phyloP scores from a whole-genome alignment of 1,140 invertebrate species.

The Lethrus apterus region DNA sequence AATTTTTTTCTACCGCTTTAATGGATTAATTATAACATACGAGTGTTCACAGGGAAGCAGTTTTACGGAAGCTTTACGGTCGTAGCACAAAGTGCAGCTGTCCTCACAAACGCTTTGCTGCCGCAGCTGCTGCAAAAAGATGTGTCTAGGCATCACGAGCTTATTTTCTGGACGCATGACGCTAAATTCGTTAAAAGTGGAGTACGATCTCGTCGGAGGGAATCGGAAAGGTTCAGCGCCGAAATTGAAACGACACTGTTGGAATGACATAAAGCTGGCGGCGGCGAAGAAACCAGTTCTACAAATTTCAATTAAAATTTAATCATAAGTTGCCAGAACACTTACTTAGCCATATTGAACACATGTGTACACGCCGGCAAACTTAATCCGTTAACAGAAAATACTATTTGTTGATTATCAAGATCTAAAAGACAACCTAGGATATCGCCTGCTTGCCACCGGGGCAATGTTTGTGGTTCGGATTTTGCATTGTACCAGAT shows the following conservation, averaged over 20 bases:
- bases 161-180: constrained; percentile 63
- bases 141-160: constrained; percentile 62
- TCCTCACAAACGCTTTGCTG: constrained; percentile 74
- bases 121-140: constrained; percentile 65
- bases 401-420: constrained; percentile 63
- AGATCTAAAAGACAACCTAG: constrained; percentile 78
- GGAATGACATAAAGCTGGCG: constrained; percentile 93
- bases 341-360: constrained; percentile 71
- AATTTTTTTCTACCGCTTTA: background rate
- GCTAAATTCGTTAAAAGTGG: constrained; percentile 72
- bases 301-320: constrained; percentile 30
- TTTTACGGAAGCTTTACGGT: constrained; percentile 64
- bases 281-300: constrained; percentile 87
- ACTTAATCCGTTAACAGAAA: constrained; percentile 75
- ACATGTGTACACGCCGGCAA: constrained; percentile 63
- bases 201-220: constrained; percentile 52
- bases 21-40: constrained; percentile 43
- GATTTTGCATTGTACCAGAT: constrained; percentile 85
- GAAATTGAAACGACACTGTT: constrained; percentile 92
- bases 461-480: constrained; percentile 52
- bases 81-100: constrained; percentile 83
- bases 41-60: constrained; percentile 75
- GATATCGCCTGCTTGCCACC: constrained; percentile 79
- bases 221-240: constrained; percentile 72
- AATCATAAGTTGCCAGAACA: constrained; percentile 13